Evolutionary conservation across 2,888 invertebrate genomes (phyloP), one percentile per base, ranked within the genome.

Genomic region (Hypolimnas misippus): DNA sequence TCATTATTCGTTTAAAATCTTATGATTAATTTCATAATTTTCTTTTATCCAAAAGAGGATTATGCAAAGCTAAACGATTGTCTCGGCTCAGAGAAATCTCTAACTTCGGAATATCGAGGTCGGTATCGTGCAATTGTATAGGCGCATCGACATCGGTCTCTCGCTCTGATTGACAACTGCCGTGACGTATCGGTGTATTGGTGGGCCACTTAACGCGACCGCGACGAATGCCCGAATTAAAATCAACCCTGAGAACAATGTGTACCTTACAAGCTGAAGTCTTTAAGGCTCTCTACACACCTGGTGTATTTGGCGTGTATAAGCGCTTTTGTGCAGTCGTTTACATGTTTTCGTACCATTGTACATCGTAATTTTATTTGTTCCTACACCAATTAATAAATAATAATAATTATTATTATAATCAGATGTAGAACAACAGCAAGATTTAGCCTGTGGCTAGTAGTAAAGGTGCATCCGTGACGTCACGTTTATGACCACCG

Each of bases 81-180:
- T 53, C 60, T 62, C 33, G 57, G 57, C 54, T 35, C 44, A 63
- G 66, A 64, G 70, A 70, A 73, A 69, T 70, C 69, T 67, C 7
- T 12, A 38, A 0, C 38, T 50, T 61, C 49, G 8, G 49, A 68
- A 72, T 73, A 88, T 82, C 76, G 81, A 79, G 86, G 84, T 84
- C 86, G 83, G 78, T 83, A 83, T 83, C 85, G 78, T 84, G 83
- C 83, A 74, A 83, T 82, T 78, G 79, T 78, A 57, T 65, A 78
- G 76, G 81, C 81, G 82, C 84, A 82, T 84, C 83, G 61, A 81
- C 82, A 83, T 83, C 83, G 57, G 57, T 69, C 81, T 75, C 74
- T 79, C 81, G 87, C 79, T 84, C 88, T 83, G 87, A 89, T 87
- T 89, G 90, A 87, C 88, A 83, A 79, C 77, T 72, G 81, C 78